These are phyloP conservation scores for Monarcha castaneiventris DNA, from an alignment of 2,113 vertebrate genomes.

Conservation along the genomic window DNA sequence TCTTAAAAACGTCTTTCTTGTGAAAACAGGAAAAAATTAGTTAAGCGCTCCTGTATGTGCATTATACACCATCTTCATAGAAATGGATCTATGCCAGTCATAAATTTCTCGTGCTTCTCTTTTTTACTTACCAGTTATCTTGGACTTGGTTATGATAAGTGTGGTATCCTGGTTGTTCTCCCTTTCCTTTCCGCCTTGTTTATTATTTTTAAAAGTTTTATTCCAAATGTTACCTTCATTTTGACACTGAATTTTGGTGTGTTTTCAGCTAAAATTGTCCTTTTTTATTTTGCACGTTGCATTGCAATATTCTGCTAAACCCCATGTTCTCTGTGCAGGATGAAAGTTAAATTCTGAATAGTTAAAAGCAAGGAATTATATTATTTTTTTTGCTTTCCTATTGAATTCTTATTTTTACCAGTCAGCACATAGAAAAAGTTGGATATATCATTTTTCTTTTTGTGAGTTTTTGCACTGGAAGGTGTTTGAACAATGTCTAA, in stretches of 20 bases:
- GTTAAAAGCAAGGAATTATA: not conserved
- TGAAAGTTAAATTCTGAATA: not conserved
- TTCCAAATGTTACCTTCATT: not conserved
- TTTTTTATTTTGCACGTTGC: not conserved
- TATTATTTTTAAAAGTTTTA: not conserved
- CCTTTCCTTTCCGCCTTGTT: not conserved
- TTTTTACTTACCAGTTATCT: not conserved
- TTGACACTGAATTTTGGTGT: not conserved
- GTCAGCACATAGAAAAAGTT: not conserved
- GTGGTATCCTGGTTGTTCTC: not conserved
- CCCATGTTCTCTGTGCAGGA: fast-evolving
- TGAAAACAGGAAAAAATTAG: not conserved
- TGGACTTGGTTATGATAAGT: not conserved
- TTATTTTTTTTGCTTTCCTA: not conserved
- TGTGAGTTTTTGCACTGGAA: not conserved
- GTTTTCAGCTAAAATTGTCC: not conserved
- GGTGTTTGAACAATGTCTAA: not conserved
- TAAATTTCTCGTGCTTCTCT: not conserved
- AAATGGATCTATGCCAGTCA: not conserved
- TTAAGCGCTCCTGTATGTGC: not conserved
- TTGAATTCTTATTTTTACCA: not conserved
- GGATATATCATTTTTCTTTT: not conserved
- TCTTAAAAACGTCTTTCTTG: not conserved
- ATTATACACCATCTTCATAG: not conserved
- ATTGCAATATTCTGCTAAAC: not conserved